These are phyloP conservation scores for Potorous gilbertii DNA, from an alignment of 2,797 vertebrate species.

Conservation along the genomic window DNA sequence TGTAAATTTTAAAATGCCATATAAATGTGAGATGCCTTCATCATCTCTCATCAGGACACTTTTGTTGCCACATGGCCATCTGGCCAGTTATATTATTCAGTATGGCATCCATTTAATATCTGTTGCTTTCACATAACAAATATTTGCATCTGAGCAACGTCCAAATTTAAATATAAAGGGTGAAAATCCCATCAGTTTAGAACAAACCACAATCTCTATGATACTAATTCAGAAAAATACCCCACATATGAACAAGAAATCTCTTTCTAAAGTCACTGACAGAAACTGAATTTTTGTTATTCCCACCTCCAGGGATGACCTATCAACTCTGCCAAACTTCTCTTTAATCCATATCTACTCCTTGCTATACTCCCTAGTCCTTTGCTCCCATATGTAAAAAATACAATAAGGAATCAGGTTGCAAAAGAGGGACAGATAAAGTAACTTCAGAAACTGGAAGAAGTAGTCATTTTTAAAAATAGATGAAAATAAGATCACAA, in stretches of 20 bases:
- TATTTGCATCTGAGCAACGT: slow-evolving; percentile 66
- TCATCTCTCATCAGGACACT: slow-evolving; percentile 41
- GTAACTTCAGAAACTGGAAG: slow-evolving; percentile 16
- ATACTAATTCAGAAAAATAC: slow-evolving; percentile 44
- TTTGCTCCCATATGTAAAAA: not conserved
- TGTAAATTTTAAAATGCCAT: not conserved
- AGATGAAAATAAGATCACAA: slow-evolving; percentile 2
- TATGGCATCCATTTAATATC: slow-evolving; percentile 60
- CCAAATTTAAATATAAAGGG: slow-evolving; percentile 58
- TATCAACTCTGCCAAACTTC: not conserved
- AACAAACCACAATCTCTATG: slow-evolving; percentile 12
- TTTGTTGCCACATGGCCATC: slow-evolving; percentile 63
- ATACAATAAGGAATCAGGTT: not conserved
- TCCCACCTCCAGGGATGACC: slow-evolving; percentile 48
- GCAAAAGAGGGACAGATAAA: not conserved
- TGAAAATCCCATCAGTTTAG: not conserved
- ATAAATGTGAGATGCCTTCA: not conserved
- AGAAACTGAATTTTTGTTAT: slow-evolving; percentile 70
- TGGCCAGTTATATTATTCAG: slow-evolving; percentile 63
- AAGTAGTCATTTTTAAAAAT: not conserved
- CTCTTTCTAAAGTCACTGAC: slow-evolving; percentile 36
- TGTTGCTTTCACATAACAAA: slow-evolving; percentile 69
- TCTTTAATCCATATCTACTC: not conserved
- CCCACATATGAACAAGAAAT: slow-evolving; percentile 50
- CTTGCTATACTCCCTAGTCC: too few species aligned